phyloP scores from a whole-genome alignment of 2,113 vertebrate species.

The Tenebrosternarchus preto region DNA sequence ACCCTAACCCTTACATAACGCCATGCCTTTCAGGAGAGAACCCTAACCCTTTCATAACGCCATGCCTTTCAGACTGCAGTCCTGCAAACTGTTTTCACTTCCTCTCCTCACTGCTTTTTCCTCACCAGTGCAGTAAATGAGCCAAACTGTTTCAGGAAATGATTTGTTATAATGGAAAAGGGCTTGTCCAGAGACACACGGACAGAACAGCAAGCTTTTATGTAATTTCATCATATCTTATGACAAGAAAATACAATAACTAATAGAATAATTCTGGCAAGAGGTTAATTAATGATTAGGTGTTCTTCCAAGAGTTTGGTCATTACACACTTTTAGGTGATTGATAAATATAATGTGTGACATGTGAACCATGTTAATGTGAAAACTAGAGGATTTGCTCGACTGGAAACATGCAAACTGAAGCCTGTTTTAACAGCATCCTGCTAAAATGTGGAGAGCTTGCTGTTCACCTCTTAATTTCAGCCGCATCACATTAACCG shows the following conservation, averaged over 20 bases:
- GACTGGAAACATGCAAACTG: neutral
- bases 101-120: conserved; percentile 8
- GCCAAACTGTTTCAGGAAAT: neutral
- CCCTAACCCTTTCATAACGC: no score
- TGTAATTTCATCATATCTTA: no score
- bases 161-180: neutral
- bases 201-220: neutral
- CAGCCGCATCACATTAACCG: conserved; percentile 23
- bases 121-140: conserved; percentile 14
- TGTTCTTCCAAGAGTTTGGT: neutral
- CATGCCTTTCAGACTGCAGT: neutral
- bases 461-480: conserved; percentile 14
- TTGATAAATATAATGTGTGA: neutral
- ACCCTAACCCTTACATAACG: no score
- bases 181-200: neutral
- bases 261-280: neutral
- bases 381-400: neutral
- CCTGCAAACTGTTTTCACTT: neutral
- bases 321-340: neutral
- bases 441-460: neutral
- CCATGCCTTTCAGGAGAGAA: no score
- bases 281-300: neutral
- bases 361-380: neutral
- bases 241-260: no score
- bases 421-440: neutral